These are phyloP conservation scores for Caranx melampygus DNA, from an alignment of 2,113 vertebrate genomes.

Conservation along the genomic window DNA sequence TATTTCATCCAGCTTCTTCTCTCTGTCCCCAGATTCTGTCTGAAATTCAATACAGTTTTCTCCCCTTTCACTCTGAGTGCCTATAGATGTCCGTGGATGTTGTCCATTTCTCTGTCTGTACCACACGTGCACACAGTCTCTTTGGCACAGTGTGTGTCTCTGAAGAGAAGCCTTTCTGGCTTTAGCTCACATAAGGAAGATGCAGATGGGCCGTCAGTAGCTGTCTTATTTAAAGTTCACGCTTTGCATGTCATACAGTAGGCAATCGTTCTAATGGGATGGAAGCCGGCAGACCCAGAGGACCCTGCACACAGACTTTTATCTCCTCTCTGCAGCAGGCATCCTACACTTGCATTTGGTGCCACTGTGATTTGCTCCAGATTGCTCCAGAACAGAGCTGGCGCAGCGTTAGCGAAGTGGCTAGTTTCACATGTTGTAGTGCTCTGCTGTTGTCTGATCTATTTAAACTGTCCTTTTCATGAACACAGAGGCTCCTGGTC, in stretches of 20 bases:
- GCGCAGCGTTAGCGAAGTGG: constrained; percentile 49
- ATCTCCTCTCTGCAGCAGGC: constrained; percentile 70
- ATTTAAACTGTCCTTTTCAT: constrained; percentile 49
- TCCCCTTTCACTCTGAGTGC: constrained; percentile 23
- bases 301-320: constrained; percentile 55
- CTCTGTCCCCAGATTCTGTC: constrained; percentile 66
- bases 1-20: constrained; percentile 78
- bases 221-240: constrained; percentile 20
- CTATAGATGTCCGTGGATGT: constrained; percentile 33
- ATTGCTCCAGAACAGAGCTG: constrained; percentile 53
- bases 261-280: constrained; percentile 25
- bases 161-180: constrained; percentile 17
- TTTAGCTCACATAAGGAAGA: constrained; percentile 40
- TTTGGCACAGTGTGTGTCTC: constrained; percentile 21
- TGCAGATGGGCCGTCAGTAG: constrained; percentile 22
- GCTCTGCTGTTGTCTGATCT: constrained; percentile 44
- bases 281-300: constrained; percentile 39
- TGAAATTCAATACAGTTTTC: constrained; percentile 64
- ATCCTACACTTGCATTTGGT: constrained; percentile 57
- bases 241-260: constrained; percentile 47
- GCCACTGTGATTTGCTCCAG: constrained; percentile 75
- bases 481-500: constrained; percentile 31
- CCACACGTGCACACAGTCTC: constrained; percentile 3
- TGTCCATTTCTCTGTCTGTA: constrained; percentile 20
- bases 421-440: constrained; percentile 34